Evolutionary conservation across 2,888 invertebrate species (phyloP).

Genomic region (Mechanitis messenoides): DNA sequence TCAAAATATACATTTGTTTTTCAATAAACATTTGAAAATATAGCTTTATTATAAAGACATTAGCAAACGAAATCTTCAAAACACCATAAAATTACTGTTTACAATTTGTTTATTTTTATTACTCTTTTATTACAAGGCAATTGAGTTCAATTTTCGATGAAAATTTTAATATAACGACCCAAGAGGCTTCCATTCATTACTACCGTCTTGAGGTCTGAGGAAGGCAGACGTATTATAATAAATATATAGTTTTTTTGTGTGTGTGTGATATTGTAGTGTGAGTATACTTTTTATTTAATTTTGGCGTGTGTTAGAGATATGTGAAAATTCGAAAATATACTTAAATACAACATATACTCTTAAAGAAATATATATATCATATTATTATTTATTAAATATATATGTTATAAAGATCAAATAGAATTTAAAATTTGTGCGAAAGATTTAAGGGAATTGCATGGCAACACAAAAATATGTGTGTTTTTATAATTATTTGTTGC

Average conservation of each 20-base stretch:
- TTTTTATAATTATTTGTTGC: no score
- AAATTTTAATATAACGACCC: not conserved
- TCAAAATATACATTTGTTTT: no score
- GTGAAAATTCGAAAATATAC: no score
- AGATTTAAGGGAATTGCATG: no score
- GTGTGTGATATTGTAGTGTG: not conserved
- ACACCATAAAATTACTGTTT: not conserved
- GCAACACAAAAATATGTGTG: no score
- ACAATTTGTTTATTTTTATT: not conserved
- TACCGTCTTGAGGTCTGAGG: not conserved
- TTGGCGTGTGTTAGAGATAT: not conserved
- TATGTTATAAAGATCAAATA: no score
- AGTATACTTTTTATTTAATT: not conserved
- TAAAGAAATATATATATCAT: no score
- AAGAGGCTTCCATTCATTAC: constrained; percentile 1
- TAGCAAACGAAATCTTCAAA: not conserved
- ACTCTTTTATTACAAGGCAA: not conserved
- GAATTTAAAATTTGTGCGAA: no score
- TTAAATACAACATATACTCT: no score
- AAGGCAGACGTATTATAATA: not conserved
- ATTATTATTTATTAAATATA: no score
- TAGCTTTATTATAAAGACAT: not conserved
- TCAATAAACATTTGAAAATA: no score
- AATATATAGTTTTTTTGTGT: not conserved
- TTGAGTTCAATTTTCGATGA: not conserved